Evolutionary conservation across 1,140 invertebrate species (phyloP).

Genomic region (Sinonovacula constricta): DNA sequence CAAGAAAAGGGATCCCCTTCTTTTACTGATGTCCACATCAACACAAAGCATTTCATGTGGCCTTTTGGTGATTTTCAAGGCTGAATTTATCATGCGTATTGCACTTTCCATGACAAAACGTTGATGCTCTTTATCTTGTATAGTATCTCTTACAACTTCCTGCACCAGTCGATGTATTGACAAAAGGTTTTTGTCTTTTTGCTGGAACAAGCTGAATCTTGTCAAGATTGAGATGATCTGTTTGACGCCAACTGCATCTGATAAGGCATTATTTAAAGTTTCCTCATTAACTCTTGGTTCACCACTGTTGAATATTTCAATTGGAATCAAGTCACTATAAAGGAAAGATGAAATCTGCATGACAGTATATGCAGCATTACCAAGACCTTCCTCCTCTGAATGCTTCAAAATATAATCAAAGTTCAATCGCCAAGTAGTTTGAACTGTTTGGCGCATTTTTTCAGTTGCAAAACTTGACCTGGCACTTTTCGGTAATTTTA

Average conservation of each 20-base stretch:
- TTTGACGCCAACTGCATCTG: slow-evolving; percentile 9
- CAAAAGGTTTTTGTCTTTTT: too few relatives aligned
- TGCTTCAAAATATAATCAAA: too few relatives aligned
- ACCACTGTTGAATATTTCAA: too few relatives aligned
- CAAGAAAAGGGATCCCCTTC: too few relatives aligned
- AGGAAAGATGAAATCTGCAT: slow-evolving; percentile 33
- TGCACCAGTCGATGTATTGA: slow-evolving; percentile 38
- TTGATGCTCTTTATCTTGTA: neutral
- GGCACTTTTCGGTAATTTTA: slow-evolving; percentile 6
- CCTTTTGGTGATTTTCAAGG: neutral
- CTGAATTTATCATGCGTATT: slow-evolving; percentile 39
- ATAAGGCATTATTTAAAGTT: too few relatives aligned
- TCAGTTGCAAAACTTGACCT: neutral
- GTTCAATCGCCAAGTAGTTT: slow-evolving; percentile 49
- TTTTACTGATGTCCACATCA: too few relatives aligned
- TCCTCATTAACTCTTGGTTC: too few relatives aligned
- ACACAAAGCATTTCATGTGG: too few relatives aligned
- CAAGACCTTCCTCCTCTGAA: slow-evolving; percentile 28
- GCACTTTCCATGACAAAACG: slow-evolving; percentile 7
- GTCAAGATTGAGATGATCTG: slow-evolving; percentile 38
- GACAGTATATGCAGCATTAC: neutral
- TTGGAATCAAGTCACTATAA: slow-evolving; percentile 36
- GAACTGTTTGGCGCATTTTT: slow-evolving; percentile 8
- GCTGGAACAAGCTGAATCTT: too few relatives aligned
- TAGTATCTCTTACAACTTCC: slow-evolving; percentile 33